Percentiles rank a stretch among this genome's conserved stretches.
Evolutionary conservation across 2,888 invertebrate species (phyloP).

Genomic region (Epirrhoe tristata): DNA sequence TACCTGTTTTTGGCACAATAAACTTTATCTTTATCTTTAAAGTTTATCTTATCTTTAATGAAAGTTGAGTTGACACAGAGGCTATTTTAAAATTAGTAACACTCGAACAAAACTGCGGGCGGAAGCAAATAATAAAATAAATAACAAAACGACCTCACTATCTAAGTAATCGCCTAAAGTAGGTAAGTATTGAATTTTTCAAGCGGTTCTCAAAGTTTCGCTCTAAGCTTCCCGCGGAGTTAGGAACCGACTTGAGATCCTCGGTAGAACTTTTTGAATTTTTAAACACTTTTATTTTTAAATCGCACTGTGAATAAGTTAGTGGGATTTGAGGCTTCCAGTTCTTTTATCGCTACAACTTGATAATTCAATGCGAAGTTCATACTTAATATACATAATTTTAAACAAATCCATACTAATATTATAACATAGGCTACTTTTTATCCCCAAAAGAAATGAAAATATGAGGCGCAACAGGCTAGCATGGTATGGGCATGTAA

Average conservation of each 20-base stretch:
- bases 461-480: no score
- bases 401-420: no score
- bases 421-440: no score
- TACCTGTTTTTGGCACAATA: no score
- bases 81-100: no score
- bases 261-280: constrained; percentile 63
- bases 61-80: no score
- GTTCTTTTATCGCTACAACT: constrained; percentile 36
- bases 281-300: constrained; percentile 70
- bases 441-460: no score
- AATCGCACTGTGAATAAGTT: constrained; percentile 56
- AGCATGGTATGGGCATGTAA: no score
- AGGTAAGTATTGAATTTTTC: constrained; percentile 65
- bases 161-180: constrained; percentile 55
- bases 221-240: constrained; percentile 68
- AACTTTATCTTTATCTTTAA: no score
- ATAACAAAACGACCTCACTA: constrained; percentile 30
- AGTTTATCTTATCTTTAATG: no score
- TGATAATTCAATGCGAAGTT: constrained; percentile 26
- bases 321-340: constrained; percentile 53
- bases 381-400: neutral
- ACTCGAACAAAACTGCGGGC: no score
- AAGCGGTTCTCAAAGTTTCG: constrained; percentile 57
- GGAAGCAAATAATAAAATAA: no score
- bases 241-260: constrained; percentile 60